These are phyloP conservation scores for Allolobophora icterica DNA, from an alignment of 2,888 invertebrate species.

Conservation along the genomic window DNA sequence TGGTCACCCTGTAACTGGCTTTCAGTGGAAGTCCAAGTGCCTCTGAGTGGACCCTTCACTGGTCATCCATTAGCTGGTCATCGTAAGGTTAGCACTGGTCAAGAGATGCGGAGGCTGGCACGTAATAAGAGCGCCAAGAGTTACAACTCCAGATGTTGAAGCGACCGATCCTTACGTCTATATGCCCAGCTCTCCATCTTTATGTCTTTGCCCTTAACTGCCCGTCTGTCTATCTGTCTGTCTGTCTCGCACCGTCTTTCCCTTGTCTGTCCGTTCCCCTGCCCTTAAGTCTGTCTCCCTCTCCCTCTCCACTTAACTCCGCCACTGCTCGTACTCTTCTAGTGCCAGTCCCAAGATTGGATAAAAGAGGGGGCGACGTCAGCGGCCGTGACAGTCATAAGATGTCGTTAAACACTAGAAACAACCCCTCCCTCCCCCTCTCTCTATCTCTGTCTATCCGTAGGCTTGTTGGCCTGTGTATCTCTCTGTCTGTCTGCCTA, in stretches of 20 bases:
- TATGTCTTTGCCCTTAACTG: neutral
- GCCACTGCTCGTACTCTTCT: too few relatives aligned
- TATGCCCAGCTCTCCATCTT: constrained; percentile 7
- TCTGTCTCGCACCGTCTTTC: neutral
- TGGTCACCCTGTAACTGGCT: neutral
- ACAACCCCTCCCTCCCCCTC: neutral
- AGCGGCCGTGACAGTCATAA: too few relatives aligned
- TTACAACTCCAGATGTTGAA: neutral
- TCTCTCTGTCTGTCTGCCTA: neutral
- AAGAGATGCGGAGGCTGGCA: neutral
- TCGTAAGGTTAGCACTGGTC: neutral
- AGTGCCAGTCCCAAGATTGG: too few relatives aligned
- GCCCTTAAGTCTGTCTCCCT: neutral
- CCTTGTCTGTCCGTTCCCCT: neutral
- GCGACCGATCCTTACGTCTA: neutral
- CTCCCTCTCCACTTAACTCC: too few relatives aligned
- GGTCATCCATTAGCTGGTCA: neutral
- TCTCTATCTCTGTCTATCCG: neutral
- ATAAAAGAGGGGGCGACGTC: too few relatives aligned
- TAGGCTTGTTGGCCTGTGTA: too few relatives aligned
- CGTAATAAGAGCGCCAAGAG: neutral
- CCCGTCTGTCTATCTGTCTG: neutral
- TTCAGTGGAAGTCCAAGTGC: neutral
- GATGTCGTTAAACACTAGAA: too few relatives aligned
- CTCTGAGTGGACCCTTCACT: neutral